Percentiles rank a stretch among this genome's conserved stretches.
Evolutionary conservation across 1,140 invertebrate genomes (phyloP).

Genomic region (Sinella curviseta): DNA sequence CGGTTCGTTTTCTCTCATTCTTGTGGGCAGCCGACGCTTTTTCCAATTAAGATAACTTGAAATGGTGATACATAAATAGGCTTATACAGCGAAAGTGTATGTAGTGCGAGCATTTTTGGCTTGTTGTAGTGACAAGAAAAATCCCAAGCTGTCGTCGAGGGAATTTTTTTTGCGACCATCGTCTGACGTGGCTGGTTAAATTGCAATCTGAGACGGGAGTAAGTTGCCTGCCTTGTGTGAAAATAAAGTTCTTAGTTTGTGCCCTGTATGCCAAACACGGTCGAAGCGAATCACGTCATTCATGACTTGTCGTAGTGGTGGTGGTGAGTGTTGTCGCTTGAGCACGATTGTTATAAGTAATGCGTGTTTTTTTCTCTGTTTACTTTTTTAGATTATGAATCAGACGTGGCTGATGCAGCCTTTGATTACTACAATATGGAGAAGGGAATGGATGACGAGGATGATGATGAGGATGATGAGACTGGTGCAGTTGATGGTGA

Average conservation of each 20-base stretch:
- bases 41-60: neutral
- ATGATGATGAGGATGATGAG: conserved; percentile 56
- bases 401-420: neutral
- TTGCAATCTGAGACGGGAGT: neutral
- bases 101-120: too few relatives aligned
- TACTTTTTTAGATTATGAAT: neutral
- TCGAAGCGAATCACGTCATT: neutral
- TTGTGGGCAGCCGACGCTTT: neutral
- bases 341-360: too few relatives aligned
- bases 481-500: conserved; percentile 52
- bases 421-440: neutral
- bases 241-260: neutral
- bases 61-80: too few relatives aligned
- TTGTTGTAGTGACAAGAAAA: neutral
- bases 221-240: neutral
- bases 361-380: too few relatives aligned
- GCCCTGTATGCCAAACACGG: neutral
- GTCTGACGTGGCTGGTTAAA: too few relatives aligned
- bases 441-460: conserved; percentile 62
- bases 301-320: too few relatives aligned
- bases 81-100: too few relatives aligned
- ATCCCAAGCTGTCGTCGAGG: conserved; percentile 11
- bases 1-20: neutral
- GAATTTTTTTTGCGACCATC: too few relatives aligned
- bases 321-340: too few relatives aligned